Evolutionary conservation across 30 jellyfish, hydroid and myxozoan genomes (phyloP), one percentile per base, ranked within the genome.

Genomic region (Chrysaora quinquecirrha): DNA sequence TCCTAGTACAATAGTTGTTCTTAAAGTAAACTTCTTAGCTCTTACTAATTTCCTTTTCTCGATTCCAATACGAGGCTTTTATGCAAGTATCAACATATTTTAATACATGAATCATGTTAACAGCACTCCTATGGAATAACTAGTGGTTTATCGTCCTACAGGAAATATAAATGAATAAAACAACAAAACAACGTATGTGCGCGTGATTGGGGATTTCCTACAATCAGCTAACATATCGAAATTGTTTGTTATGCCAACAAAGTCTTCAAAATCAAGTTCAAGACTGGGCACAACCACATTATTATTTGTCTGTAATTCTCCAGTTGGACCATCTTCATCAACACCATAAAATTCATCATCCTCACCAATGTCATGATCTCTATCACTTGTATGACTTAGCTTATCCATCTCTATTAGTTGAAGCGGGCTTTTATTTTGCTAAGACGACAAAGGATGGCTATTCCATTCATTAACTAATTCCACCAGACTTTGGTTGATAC

Each of bases 261-360:
- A 18, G 1, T 60, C 73, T 16, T 60, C 73, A 60, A 60, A 18
- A 11, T 60, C 73, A 60, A 60, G 33, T 27, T 60, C 73, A 60
- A 60, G 73, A 60, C 33, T 60, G 73, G 73, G 73, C 73, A 60
- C 73, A 60, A 60, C 73, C 73, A 60, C 73, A 60, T 60, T 60
- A 60, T 60, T 60, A 60, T 60, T 60, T 60, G 73, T 60, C 73
- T 60, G 73, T 60, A 60, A 60, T 60, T 16, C 73, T 20, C 73
- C 73, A 60, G 23, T 14, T 0, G 73, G 73, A 60, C 73, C 73
- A 60, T 60, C 18, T 14, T 60, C 73, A 60, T 60, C 73, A 60
- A 60, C 73, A 60, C 73, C 73, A 60, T 60, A 60, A 60, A 60
- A 60, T 27, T 60, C 73, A 60, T 30, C 73, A 10, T 16, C 73